Evolutionary conservation across 2,113 vertebrate species (phyloP).

Genomic region (Malurus alboscapulatus): DNA sequence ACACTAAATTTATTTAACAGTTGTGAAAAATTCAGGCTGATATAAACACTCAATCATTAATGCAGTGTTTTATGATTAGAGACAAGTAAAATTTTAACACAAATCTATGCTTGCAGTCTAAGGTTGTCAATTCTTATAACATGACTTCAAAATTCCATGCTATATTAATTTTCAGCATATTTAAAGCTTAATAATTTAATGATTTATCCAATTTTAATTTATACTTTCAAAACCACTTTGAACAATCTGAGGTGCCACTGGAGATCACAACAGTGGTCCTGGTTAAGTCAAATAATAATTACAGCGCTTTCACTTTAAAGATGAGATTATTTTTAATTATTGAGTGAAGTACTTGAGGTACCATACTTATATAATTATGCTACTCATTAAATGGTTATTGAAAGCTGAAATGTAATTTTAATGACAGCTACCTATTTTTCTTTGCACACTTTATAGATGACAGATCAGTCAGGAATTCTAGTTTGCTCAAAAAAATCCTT

Average conservation of each 20-base stretch:
- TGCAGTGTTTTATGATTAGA: conserved; percentile 52
- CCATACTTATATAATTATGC: conserved; percentile 75
- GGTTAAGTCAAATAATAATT: conserved; percentile 79
- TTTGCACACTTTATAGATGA: conserved; percentile 74
- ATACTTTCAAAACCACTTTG: conserved; percentile 69
- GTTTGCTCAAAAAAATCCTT: conserved; percentile 61
- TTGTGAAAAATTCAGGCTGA: conserved; percentile 29
- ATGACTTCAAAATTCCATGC: conserved; percentile 62
- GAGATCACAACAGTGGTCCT: conserved; percentile 75
- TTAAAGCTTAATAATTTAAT: conserved; percentile 77
- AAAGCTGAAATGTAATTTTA: conserved; percentile 78
- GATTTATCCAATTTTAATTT: conserved; percentile 75
- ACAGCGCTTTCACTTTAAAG: conserved; percentile 75
- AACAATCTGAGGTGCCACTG: conserved; percentile 71
- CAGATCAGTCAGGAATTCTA: conserved; percentile 70
- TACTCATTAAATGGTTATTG: conserved; percentile 78
- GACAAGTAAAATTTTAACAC: conserved; percentile 47
- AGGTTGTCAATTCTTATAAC: conserved; percentile 56
- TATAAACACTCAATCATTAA: conserved; percentile 14
- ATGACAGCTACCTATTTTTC: conserved; percentile 76
- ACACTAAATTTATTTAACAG: not conserved
- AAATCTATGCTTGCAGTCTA: conserved; percentile 55
- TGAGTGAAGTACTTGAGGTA: conserved; percentile 76
- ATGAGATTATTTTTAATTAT: conserved; percentile 81
- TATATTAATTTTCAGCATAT: conserved; percentile 66